Conservation (phyloP, 1,140 invertebrate species). For the Liolophura sinensis region DNA sequence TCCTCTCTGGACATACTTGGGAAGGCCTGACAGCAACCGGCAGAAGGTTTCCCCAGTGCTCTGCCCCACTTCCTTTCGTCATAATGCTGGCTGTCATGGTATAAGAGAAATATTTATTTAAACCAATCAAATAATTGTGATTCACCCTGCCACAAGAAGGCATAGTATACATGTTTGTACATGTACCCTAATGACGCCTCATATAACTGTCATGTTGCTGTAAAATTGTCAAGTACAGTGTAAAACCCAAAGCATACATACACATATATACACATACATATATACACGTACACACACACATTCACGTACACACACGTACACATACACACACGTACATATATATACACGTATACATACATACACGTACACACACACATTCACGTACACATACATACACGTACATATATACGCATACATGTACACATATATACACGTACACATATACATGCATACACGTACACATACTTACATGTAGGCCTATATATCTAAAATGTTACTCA, state of each 20-base stretch:
- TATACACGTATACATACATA: constrained; percentile 3
- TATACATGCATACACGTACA: constrained; percentile 3
- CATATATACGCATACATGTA: background rate
- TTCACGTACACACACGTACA: background rate
- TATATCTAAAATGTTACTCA: no score
- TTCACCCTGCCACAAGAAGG: background rate
- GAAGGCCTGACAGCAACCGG: no score
- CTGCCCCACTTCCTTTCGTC: no score
- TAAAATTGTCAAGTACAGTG: background rate
- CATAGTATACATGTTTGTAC: constrained; percentile 1
- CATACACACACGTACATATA: constrained; percentile 1
- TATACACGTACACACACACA: constrained; percentile 2
- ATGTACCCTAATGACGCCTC: background rate
- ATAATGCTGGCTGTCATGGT: background rate
- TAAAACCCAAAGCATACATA: background rate
- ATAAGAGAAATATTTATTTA: background rate
- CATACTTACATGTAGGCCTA: no score
- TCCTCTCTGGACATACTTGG: no score
- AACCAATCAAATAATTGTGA: background rate
- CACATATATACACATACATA: background rate
- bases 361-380: background rate
- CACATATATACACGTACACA: constrained; percentile 3
- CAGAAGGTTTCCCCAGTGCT: no score
- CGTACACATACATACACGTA: constrained; percentile 1
- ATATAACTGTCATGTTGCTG: background rate